Evolutionary conservation across 2,113 vertebrate genomes (phyloP), one percentile per base, ranked within the genome.

Genomic region (Stegastes partitus): DNA sequence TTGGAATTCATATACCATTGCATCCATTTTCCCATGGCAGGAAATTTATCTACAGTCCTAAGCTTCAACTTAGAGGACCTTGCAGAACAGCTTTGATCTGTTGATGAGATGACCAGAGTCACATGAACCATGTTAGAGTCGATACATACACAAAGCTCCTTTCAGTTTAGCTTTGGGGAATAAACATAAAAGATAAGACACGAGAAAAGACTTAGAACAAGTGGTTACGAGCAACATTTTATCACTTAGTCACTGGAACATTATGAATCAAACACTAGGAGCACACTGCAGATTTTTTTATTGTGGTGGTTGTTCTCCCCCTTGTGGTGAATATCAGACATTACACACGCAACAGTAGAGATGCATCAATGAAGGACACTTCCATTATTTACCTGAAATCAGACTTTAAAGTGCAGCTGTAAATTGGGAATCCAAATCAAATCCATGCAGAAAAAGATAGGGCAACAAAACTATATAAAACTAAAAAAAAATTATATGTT

Each of bases 301-400:
- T 57, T 10, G 39, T 70, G 50, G 74, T 64, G 59, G 82, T 74
- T 73, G 64, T 11, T 57, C 65, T 21, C 90, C 90, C 75, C 37
- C 90, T 81, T 44, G 81, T 87, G 92, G 86, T 50, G 3, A 65
- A 1, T 18, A 42, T 6, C 16, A 22, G 1, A 64, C 31, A 89
- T 84, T 90, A 82, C 90, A 93, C 22, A 91, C 25, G 5, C 14
- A 56, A 44, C 12, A 72, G 6, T 5, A 25, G 2, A 50, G 3
- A 2, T 5, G 23, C 2, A 1, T n/a, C 34, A 5, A 18, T 12
- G 5, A 31, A 4, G 11, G 6, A 25, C 2, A 28, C 4, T 2
- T 3, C 12, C 3, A 6, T 22, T 26, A 51, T 28, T 56, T 8
- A 61, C 18, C 47, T 21, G 15, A n/a, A 57, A n/a, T 9, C 23